Conservation (phyloP, 2,888 invertebrate genomes). For the Nomada lathburiana region DNA sequence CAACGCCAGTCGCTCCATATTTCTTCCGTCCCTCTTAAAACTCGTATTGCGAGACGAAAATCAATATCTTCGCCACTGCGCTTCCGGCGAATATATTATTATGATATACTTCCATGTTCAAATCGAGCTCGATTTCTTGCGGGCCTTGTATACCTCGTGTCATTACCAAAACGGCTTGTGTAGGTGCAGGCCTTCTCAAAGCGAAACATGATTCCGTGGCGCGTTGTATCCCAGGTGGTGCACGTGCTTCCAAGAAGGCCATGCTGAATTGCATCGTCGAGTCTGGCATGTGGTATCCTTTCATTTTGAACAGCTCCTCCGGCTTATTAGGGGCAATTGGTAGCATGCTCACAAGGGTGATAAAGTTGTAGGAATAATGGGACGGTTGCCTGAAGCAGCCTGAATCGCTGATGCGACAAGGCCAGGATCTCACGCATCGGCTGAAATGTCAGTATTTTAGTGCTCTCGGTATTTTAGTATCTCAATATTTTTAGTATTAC, state of each 20-base stretch:
- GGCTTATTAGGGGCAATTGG: slow-evolving; percentile 88
- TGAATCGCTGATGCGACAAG: slow-evolving; percentile 90
- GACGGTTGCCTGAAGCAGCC: slow-evolving; percentile 92
- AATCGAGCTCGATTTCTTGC: slow-evolving; percentile 94
- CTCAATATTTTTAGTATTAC: background rate
- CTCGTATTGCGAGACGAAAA: slow-evolving; percentile 93
- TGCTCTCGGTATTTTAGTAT: background rate
- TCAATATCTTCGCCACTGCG: slow-evolving; percentile 93
- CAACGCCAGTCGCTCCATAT: too few species aligned
- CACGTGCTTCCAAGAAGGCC: slow-evolving; percentile 88
- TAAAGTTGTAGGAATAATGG: slow-evolving; percentile 96
- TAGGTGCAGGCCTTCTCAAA: slow-evolving; percentile 85
- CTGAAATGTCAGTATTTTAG: slow-evolving; percentile 85
- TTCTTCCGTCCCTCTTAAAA: slow-evolving; percentile 85
- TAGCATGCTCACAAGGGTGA: slow-evolving; percentile 94
- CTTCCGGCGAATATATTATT: slow-evolving; percentile 91
- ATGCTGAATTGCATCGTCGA: slow-evolving; percentile 91
- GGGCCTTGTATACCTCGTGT: slow-evolving; percentile 92
- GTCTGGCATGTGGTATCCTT: slow-evolving; percentile 90
- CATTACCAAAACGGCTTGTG: slow-evolving; percentile 92
- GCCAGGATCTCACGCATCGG: slow-evolving; percentile 91
- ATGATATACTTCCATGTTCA: slow-evolving; percentile 93
- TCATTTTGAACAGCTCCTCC: slow-evolving; percentile 94
- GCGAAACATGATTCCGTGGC: slow-evolving; percentile 87
- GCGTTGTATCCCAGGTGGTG: slow-evolving; percentile 87